These are phyloP conservation scores for Oryzias dopingdopingensis DNA, from an alignment of 2,797 vertebrate genomes.

Conservation along the genomic window DNA sequence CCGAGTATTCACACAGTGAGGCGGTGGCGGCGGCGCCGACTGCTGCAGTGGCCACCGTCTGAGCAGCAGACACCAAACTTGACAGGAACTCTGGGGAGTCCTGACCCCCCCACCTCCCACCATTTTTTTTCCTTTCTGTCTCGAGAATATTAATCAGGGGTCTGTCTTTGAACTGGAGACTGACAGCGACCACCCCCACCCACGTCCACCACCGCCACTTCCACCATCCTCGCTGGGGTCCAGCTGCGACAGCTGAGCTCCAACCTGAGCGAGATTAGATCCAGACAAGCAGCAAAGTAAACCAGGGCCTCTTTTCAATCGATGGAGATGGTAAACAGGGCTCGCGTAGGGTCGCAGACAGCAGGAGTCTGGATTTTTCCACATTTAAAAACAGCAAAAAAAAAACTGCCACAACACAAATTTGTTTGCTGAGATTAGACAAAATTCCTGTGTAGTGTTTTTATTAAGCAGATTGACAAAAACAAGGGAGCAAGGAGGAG, in stretches of 20 bases:
- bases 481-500: conserved; percentile 27
- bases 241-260: conserved; percentile 52
- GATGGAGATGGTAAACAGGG: conserved; percentile 61
- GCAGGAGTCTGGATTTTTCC: conserved; percentile 36
- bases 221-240: conserved; percentile 30
- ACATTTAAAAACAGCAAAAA: no score
- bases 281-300: conserved; percentile 54
- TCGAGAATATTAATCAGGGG: conserved; percentile 72
- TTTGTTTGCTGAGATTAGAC: conserved; percentile 40
- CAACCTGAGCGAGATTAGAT: conserved; percentile 65
- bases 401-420: background rate
- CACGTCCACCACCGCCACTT: no score
- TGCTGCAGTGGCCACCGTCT: conserved; percentile 20
- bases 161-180: conserved; percentile 67
- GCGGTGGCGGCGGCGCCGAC: conserved; percentile 31
- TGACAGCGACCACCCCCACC: conserved; percentile 23
- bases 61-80: conserved; percentile 65
- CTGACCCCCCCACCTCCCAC: conserved; percentile 38
- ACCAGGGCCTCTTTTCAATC: conserved; percentile 64
- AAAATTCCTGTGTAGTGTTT: conserved; percentile 26
- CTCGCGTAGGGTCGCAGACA: conserved; percentile 52
- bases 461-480: conserved; percentile 26
- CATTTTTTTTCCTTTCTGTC: conserved; percentile 36
- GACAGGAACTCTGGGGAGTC: conserved; percentile 75
- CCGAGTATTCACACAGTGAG: conserved; percentile 58